Evolutionary conservation across 2,888 invertebrate species (phyloP), one percentile per base, ranked within the genome.

Genomic region (Rhorus exstirpatorius): DNA sequence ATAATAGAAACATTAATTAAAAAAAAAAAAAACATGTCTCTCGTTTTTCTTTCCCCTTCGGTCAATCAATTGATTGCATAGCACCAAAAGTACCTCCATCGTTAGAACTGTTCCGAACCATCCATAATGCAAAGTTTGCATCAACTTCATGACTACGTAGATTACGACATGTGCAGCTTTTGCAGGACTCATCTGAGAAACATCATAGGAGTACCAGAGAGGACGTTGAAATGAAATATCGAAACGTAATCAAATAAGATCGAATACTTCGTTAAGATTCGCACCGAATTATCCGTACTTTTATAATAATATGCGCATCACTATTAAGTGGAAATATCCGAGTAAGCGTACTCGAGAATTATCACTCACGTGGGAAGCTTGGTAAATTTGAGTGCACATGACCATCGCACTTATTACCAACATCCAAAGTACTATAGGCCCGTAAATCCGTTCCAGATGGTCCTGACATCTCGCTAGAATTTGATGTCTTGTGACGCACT

Each of bases 1-100:
- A 26, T 17, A 14, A 35, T n/a, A n/a, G 4, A 49, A 21, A 24
- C 1, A 38, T 2, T n/a, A 35, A 31, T 14, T 44, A 24, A 17
- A 67, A 61, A 53, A 24, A n/a, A 21, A 24, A 24, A n/a, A 21
- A 55, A 26, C 7, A 8, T 31, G 12, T 53, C 21, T 10, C 3
- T 24, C 51, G 10, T 19, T 6, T 21, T 21, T 1, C n/a, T 21
- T 51, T 1, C 3, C 14, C 8, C 6, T 10, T 51, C 21, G 21
- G 10, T 51, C 19, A 8, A 53, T 24, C 1, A 21, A 12, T n/a
- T n/a, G n/a, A n/a, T n/a, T n/a, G n/a, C n/a, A n/a, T n/a, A n/a
- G n/a, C n/a, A n/a, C n/a, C n/a, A n/a, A 58, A 70, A 75, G n/a
- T 77, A 85, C 84, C 61, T 85, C 75, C 1, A 63, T 75, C 1